A percentile compares a stretch with the other conserved stretches of the same genome.
Evolutionary conservation across 2,113 vertebrate species (phyloP).

Genomic region (Platysternon megacephalum): DNA sequence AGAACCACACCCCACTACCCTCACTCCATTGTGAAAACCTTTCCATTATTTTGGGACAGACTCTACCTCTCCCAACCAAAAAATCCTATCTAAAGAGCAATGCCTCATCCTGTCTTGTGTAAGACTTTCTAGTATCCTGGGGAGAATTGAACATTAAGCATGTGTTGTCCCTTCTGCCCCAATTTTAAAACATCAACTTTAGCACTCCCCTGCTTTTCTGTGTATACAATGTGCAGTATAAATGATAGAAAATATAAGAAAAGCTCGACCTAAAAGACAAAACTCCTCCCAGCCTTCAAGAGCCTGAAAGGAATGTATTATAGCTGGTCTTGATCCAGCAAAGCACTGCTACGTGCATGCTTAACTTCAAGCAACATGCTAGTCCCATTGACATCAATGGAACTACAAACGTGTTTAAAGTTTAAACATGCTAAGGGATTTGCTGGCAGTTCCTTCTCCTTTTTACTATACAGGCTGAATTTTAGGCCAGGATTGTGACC

Average conservation of each 20-base stretch:
- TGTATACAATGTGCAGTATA: not conserved
- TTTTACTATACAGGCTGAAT: not conserved
- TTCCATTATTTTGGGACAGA: not conserved
- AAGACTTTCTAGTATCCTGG: not conserved
- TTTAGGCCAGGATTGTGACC: not conserved
- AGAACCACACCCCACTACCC: not conserved
- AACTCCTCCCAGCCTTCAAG: not conserved
- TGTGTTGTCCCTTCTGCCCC: not conserved
- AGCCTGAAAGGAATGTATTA: not conserved
- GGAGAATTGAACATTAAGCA: not conserved
- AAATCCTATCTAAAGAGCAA: not conserved
- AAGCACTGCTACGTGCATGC: accelerated
- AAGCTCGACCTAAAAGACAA: not conserved
- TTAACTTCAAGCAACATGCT: not conserved
- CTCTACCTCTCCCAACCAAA: not conserved
- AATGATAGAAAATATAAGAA: accelerated
- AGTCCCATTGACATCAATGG: not conserved
- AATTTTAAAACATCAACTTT: not conserved
- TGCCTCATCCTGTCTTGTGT: not conserved
- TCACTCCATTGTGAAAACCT: not conserved
- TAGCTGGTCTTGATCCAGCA: not conserved
- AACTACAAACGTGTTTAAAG: not conserved
- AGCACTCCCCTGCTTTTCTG: not conserved
- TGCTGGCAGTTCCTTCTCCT: not conserved
- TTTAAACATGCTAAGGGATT: not conserved